Evolutionary conservation across 2,113 vertebrate species (phyloP).

Genomic region (Podocnemis expansa): DNA sequence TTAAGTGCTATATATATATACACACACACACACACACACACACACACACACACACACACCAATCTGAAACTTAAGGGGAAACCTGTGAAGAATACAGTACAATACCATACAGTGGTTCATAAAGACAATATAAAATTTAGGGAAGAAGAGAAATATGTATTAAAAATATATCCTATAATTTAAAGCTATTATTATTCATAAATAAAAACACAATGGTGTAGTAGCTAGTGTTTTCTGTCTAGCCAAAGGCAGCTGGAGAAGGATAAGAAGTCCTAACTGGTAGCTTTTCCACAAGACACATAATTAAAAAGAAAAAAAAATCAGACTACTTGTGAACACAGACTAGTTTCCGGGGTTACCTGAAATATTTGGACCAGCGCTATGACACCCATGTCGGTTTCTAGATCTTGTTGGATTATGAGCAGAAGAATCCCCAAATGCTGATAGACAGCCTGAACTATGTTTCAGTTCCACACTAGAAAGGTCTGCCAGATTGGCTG

Average conservation of each 20-base stretch:
- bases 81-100: accelerated
- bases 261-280: background rate
- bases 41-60: no score
- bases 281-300: accelerated
- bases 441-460: conserved; percentile 53
- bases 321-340: background rate
- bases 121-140: background rate
- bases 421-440: conserved; percentile 67
- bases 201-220: background rate
- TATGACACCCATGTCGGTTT: conserved; percentile 62
- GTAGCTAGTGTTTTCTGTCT: background rate
- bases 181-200: background rate
- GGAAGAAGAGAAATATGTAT: accelerated
- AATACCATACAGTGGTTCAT: background rate
- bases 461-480: conserved; percentile 71
- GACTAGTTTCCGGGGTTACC: conserved; percentile 42
- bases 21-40: no score
- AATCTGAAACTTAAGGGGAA: background rate
- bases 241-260: background rate
- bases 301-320: background rate
- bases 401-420: conserved; percentile 71
- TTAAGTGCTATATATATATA: no score
- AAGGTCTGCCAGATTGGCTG: conserved; percentile 69
- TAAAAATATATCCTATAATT: background rate
- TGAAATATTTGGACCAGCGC: conserved; percentile 54